These are phyloP conservation scores for Pharmacophagus antenor DNA, from an alignment of 2,888 invertebrate species.

Conservation along the genomic window DNA sequence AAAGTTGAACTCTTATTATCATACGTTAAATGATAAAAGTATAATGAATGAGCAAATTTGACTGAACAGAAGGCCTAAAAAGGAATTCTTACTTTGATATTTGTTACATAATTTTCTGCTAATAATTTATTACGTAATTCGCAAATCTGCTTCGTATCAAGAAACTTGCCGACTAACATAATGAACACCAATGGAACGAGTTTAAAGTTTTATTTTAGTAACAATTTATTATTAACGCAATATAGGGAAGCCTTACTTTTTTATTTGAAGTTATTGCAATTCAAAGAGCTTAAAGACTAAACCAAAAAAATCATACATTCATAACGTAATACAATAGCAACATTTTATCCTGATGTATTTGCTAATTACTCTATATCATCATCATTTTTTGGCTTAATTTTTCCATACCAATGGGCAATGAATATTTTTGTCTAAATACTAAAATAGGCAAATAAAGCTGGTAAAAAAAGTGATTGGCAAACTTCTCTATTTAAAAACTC, in stretches of 20 bases:
- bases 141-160: conserved; percentile 9
- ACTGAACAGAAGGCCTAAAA: conserved; percentile 14
- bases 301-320: not conserved
- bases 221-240: not conserved
- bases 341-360: too few species aligned
- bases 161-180: conserved; percentile 5
- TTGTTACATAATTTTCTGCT: conserved; percentile 22
- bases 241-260: not conserved
- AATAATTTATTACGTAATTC: conserved; percentile 22
- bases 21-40: conserved; percentile 39
- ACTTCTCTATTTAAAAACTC: too few species aligned
- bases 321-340: too few species aligned
- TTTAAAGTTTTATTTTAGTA: conserved; percentile 14
- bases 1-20: conserved; percentile 40
- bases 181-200: conserved; percentile 20
- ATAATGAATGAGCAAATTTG: conserved; percentile 32
- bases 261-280: not conserved
- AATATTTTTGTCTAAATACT: too few species aligned
- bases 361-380: too few species aligned
- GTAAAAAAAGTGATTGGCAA: too few species aligned
- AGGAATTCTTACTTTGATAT: not conserved
- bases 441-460: too few species aligned
- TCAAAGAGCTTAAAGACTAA: not conserved
- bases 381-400: too few species aligned
- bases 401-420: too few species aligned